Conservation (phyloP, 2,888 invertebrate genomes). For the Caenorhabditis sp. region DNA sequence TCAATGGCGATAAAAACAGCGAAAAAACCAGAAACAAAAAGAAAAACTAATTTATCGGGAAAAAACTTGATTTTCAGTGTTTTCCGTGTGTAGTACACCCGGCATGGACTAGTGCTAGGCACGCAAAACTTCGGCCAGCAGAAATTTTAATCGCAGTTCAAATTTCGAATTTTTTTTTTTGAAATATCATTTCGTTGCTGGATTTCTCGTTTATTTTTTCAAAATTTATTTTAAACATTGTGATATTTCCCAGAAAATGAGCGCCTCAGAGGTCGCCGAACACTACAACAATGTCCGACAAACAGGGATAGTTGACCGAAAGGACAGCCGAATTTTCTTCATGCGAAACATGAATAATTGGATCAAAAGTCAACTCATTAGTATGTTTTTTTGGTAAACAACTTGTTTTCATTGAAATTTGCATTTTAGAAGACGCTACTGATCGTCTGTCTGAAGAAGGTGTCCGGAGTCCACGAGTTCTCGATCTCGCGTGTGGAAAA, state of each 20-base stretch:
- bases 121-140: constrained; percentile 13
- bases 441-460: constrained; percentile 49
- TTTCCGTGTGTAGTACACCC: constrained; percentile 24
- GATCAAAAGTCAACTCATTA: constrained; percentile 96
- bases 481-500: constrained; percentile 98
- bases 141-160: constrained; percentile 18
- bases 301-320: constrained; percentile 89
- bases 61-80: constrained; percentile 1
- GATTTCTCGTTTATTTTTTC: no score
- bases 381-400: constrained; percentile 85
- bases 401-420: neutral
- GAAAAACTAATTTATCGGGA: neutral
- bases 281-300: constrained; percentile 95
- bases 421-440: constrained; percentile 69
- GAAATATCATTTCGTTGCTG: neutral
- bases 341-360: constrained; percentile 99
- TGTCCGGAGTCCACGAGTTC: constrained; percentile 85
- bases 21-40: no score
- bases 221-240: no score
- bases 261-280: constrained; percentile 87
- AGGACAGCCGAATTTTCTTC: constrained; percentile 93
- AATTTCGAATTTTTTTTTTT: constrained; percentile 10
- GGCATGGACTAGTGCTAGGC: neutral
- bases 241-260: constrained; percentile 69
- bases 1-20: no score